These are phyloP conservation scores for Notodonta dromedarius DNA, from an alignment of 2,888 invertebrate species.

Conservation along the genomic window DNA sequence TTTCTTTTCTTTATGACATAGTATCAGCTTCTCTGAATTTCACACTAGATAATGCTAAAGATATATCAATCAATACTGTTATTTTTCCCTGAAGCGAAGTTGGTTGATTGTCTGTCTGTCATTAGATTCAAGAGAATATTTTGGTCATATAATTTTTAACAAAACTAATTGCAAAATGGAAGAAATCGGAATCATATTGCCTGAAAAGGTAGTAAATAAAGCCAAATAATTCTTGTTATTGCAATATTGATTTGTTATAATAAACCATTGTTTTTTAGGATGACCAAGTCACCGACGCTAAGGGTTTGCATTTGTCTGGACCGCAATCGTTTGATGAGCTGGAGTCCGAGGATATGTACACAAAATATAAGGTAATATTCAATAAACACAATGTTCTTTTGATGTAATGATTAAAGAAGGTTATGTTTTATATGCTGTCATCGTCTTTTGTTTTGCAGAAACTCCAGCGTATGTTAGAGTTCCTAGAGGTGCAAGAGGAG, in stretches of 20 bases:
- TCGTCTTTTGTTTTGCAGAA: constrained; percentile 84
- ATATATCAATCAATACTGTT: background rate
- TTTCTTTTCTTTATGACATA: background rate
- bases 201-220: constrained; percentile 88
- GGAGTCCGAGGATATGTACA: constrained; percentile 97
- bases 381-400: constrained; percentile 6
- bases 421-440: background rate
- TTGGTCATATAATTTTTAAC: constrained; percentile 1
- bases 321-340: constrained; percentile 90
- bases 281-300: constrained; percentile 86
- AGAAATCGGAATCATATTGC: constrained; percentile 91
- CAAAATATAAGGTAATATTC: constrained; percentile 93
- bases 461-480: constrained; percentile 97
- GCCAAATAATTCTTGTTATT: background rate
- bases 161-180: constrained; percentile 84
- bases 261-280: constrained; percentile 73
- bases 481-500: constrained; percentile 99
- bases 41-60: background rate
- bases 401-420: background rate
- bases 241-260: background rate
- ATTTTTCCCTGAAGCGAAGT: background rate
- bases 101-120: too few species aligned
- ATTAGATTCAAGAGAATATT: background rate
- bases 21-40: background rate
- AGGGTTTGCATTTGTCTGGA: constrained; percentile 86